Evolutionary conservation across 2,113 vertebrate genomes (phyloP).

Genomic region (Reinhardtius hippoglossoides): DNA sequence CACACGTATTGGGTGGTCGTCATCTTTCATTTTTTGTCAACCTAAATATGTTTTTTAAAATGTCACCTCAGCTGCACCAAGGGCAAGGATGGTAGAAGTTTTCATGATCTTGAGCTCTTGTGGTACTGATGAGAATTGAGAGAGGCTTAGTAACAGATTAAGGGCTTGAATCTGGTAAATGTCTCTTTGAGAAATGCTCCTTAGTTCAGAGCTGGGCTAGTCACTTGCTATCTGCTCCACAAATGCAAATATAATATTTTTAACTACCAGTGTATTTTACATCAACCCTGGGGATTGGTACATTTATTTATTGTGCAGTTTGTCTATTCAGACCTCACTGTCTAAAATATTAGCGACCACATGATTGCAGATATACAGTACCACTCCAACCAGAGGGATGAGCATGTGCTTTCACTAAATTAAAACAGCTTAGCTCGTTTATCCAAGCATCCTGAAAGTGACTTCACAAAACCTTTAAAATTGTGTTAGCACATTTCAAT

Average conservation of each 20-base stretch:
- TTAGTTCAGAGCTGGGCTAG: constrained; percentile 5
- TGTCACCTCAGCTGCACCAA: constrained; percentile 20
- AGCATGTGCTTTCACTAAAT: constrained; percentile 11
- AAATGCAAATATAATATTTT: constrained; percentile 3
- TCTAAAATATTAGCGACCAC: neutral
- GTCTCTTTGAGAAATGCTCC: constrained; percentile 28
- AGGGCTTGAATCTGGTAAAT: constrained; percentile 44
- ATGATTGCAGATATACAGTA: neutral
- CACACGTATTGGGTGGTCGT: too few species aligned
- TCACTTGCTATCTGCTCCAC: neutral
- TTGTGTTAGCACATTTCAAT: neutral
- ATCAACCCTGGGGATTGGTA: neutral
- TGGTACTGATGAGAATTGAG: constrained; percentile 17
- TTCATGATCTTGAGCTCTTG: neutral
- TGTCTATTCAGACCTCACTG: neutral
- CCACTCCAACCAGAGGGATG: constrained; percentile 1
- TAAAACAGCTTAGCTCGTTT: neutral
- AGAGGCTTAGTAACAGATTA: constrained; percentile 40
- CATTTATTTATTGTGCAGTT: neutral
- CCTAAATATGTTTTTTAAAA: constrained; percentile 16
- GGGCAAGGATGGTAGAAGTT: constrained; percentile 1
- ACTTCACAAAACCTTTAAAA: neutral
- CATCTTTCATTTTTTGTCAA: constrained; percentile 21
- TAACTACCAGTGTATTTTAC: constrained; percentile 9
- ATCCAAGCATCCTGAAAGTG: neutral